Base-by-base conservation (phyloP, 2,113 vertebrate species). In the Chaetops frenatus region DNA sequence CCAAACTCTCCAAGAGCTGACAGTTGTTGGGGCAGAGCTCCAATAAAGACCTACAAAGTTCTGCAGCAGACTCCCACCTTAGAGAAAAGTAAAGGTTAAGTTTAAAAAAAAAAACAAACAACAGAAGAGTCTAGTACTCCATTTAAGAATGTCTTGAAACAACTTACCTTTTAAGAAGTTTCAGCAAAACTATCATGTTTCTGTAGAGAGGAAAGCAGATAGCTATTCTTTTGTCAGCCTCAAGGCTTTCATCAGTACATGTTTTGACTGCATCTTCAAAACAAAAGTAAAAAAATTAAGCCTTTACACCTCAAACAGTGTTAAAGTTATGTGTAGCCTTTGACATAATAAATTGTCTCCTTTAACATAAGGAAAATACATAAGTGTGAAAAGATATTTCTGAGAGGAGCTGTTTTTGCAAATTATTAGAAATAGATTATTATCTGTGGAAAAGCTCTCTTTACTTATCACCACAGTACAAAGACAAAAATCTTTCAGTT, bases 131-230 rank as follows among this genome's bases (percentile, higher is more conserved):
- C 9, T 1, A 38, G 31, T 25, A 84, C 35, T 95, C 44, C 57
- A 92, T 14, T 48, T 22, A 72, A 58, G 47, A 81, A 38, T 6
- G 16, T 51, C 74, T 72, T 51, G 36, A 64, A 89, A 85, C 45
- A 93, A 83, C 90, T 96, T 97, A 99, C 99, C 98, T 98, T 95
- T 98, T 97, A 29, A 99, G 97, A 76, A 99, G 96, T 58, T 94
- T 98, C 94, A 99, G 89, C 70, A 99, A 97, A 80, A 95, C 85
- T 86, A 99, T 97, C 95, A 98, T 98, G 97, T 99, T 99, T 81
- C 96, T 98, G 92, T 99, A 98, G 16, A 99, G 98, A 53, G 99
- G 98, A 90, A 99, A 98, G 91, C 99, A 99, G 78, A 98, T 78
- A 80, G 97, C 97, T 62, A 97, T 96, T 97, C 97, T 98, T 94